A percentile compares a stretch with the other conserved stretches of the same genome.
These are phyloP conservation scores for Catalaphyllia jardinei DNA, from an alignment of 64 coral and sea anemone genomes.

Conservation along the genomic window DNA sequence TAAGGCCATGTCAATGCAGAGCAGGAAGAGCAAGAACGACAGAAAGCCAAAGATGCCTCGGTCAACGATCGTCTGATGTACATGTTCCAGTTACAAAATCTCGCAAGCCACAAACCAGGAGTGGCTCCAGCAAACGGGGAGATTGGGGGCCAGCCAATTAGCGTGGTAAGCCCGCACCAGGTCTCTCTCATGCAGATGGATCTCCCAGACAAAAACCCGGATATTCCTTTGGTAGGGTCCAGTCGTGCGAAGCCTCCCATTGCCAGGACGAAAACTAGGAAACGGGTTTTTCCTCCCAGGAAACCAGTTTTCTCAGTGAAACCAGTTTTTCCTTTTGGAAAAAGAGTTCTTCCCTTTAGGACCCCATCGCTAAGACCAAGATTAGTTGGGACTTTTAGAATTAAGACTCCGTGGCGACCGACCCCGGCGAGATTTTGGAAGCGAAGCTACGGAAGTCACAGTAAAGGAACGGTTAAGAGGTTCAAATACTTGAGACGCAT, in stretches of 20 bases:
- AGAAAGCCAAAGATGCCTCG: conserved; percentile 35
- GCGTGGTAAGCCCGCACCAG: conserved; percentile 52
- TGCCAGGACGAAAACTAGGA: background rate
- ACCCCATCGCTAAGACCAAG: background rate
- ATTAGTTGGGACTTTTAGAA: conserved; percentile 1
- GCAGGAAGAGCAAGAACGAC: conserved; percentile 43
- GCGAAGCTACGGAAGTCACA: background rate
- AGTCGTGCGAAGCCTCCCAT: background rate
- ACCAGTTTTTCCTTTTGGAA: background rate
- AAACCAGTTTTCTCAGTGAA: background rate
- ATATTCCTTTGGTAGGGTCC: conserved; percentile 47
- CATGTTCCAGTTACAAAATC: conserved; percentile 52
- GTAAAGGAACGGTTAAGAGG: background rate
- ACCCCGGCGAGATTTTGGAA: background rate
- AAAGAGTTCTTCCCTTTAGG: background rate
- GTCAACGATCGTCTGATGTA: conserved; percentile 53
- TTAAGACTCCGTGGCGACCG: background rate
- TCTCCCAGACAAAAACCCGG: conserved; percentile 50
- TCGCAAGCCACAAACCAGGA: background rate
- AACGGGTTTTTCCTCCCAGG: background rate
- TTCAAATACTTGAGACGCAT: background rate
- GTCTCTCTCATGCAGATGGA: conserved; percentile 46
- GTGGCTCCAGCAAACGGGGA: background rate
- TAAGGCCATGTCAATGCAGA: conserved; percentile 52
- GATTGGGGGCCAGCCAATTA: conserved; percentile 55